Conservation (phyloP, 2,797 vertebrate species). For the Pipistrellus kuhlii region DNA sequence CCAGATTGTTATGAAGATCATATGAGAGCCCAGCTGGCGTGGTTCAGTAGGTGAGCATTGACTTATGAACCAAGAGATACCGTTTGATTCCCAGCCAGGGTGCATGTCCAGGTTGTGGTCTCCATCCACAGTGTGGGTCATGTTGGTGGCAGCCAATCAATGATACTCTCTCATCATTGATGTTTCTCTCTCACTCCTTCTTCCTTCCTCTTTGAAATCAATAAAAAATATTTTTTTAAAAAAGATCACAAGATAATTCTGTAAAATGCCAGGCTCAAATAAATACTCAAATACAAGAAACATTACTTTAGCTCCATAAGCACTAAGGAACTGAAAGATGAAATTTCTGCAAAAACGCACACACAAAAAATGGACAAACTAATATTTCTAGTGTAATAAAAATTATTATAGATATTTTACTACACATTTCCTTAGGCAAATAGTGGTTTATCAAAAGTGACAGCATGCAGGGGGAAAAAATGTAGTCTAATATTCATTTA, state of each 20-base stretch:
- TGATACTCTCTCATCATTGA: no score
- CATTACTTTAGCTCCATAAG: constrained; percentile 47
- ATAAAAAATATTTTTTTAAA: no score
- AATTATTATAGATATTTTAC: constrained; percentile 27
- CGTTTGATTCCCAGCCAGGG: no score
- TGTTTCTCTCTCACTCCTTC: no score
- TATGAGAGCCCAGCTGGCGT: not conserved
- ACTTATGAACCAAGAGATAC: no score
- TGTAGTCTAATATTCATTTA: not conserved
- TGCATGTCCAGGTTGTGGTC: no score
- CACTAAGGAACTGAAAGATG: not conserved
- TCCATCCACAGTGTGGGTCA: no score
- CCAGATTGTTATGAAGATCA: not conserved
- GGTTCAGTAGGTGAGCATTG: no score
- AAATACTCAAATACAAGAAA: constrained; percentile 47
- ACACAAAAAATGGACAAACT: constrained; percentile 16
- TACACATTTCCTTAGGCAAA: constrained; percentile 13
- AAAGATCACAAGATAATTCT: constrained; percentile 49
- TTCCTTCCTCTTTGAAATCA: no score
- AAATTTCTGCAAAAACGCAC: constrained; percentile 50
- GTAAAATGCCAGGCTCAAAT: not conserved
- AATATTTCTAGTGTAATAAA: constrained; percentile 43
- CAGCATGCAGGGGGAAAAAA: not conserved
- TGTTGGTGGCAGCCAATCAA: no score
- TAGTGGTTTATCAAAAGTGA: constrained; percentile 39